Percentiles rank a stretch among this genome's conserved stretches.
phyloP scores from a whole-genome alignment of 2,888 invertebrate species.

The Xanthorhoe spadicearia region DNA sequence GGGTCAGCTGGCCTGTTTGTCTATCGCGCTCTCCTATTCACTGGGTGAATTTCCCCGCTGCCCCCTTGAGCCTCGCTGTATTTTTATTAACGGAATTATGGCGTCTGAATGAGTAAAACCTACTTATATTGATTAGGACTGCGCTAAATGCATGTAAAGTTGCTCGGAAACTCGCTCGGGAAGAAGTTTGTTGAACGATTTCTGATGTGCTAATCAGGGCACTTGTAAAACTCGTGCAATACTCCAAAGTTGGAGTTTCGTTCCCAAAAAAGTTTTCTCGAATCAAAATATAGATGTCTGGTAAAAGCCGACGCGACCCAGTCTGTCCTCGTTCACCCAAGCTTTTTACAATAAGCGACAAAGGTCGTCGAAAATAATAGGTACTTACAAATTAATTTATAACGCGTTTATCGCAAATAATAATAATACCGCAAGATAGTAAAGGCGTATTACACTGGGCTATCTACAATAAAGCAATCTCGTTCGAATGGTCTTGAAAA shows the following conservation, averaged over 20 bases:
- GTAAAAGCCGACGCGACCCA: conserved; percentile 20
- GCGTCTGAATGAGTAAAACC: conserved; percentile 76
- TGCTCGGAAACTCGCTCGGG: conserved; percentile 11
- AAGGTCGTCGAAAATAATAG: not conserved
- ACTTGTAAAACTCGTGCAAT: conserved; percentile 12
- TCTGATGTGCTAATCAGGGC: conserved; percentile 26
- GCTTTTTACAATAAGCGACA: not conserved
- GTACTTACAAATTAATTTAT: not conserved
- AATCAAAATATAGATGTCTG: conserved; percentile 25
- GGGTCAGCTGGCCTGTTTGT: conserved; percentile 80
- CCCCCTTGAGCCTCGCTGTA: conserved; percentile 72
- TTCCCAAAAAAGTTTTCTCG: conserved; percentile 29
- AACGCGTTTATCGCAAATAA: too few relatives aligned
- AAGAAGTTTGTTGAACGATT: conserved; percentile 30
- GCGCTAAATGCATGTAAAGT: conserved; percentile 41
- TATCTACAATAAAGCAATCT: not conserved
- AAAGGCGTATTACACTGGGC: not conserved
- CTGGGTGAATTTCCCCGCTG: conserved; percentile 81
- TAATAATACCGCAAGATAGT: not conserved
- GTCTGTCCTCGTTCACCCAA: conserved; percentile 1
- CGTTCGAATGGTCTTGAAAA: conserved; percentile 14
- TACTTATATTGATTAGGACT: conserved; percentile 80
- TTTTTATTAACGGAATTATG: conserved; percentile 83
- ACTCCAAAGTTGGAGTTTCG: conserved; percentile 11
- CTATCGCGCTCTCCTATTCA: conserved; percentile 84